Evolutionary conservation across 2,113 vertebrate genomes (phyloP), one percentile per base, ranked within the genome.

Genomic region (Neolamprologus caudopunctatus): DNA sequence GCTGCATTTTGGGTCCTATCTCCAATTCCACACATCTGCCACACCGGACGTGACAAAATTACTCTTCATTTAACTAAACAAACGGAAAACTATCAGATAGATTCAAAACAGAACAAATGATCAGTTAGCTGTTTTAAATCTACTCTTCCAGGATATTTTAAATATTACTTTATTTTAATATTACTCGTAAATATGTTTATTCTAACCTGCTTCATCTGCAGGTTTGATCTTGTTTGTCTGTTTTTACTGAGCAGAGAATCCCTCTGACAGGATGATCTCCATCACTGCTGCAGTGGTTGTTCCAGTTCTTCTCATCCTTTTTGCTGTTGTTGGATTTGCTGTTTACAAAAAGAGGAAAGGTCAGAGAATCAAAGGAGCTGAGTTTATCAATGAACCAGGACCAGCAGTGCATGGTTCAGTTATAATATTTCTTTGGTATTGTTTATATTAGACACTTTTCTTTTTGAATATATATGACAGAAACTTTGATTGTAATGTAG

Each of bases 211-310:
- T 55, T 55, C 21, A 55, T 24, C 51, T 54, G n/a, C 51, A 21
- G 5, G 0, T 54, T 54, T 55, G 0, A 24, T 55, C 0, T 55
- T 55, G 53, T 55, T 13, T 55, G 11, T 55, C 21, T 55, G 53
- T 24, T 55, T 55, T 55, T 55, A 55, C 53, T 12, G 53, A 24
- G 3, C 10, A 55, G 53, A 55, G 21, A 24, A 7, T 4, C 0
- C 21, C 53, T 55, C 53, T 13, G 10, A 55, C 53, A 1, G 21
- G 21, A 55, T 1, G n/a, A 55, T 55, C 11, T 1, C 53, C 21
- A 55, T 55, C 11, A 55, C 0, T 12, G 11, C 50, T 2, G 2
- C 19, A 47, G 45, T 16, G 45, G 45, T 47, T 47, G 45, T 47
- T 47, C 0, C 45, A 26, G 24, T 26, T 4, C 24, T 26, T 26